Evolutionary conservation across 2,797 vertebrate genomes (phyloP).

Genomic region (Cirrhinus mrigala): DNA sequence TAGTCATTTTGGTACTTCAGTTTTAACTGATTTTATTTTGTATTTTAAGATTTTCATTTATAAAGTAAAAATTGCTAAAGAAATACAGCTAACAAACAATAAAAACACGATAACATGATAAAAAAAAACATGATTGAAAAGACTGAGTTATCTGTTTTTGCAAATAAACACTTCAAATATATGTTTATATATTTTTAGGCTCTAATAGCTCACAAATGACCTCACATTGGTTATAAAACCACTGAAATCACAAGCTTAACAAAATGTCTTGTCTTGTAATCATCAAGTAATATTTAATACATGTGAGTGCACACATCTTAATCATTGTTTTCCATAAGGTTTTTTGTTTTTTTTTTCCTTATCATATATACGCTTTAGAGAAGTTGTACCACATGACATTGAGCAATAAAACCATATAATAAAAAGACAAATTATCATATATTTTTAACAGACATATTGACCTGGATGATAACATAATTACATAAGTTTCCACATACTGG

Average conservation of each 20-base stretch:
- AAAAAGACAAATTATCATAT: not conserved
- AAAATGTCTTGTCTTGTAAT: not conserved
- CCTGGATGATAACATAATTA: not conserved
- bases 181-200: no score
- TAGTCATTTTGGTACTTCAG: not conserved
- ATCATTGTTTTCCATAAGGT: not conserved
- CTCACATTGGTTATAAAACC: not conserved
- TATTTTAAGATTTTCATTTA: not conserved
- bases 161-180: no score
- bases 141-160: no score
- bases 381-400: not conserved
- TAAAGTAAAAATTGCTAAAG: no score
- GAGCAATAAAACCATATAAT: not conserved
- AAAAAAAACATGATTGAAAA: no score
- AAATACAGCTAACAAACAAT: no score
- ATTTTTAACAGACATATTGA: not conserved
- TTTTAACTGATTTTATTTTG: no score
- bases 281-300: not conserved
- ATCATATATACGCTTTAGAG: not conserved
- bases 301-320: not conserved
- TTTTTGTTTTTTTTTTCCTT: no score
- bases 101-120: no score
- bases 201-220: conserved; percentile 7
- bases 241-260: not conserved
- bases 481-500: not conserved